Evolutionary conservation across 2,113 vertebrate species (phyloP).

Genomic region (Apodemus speciosus): DNA sequence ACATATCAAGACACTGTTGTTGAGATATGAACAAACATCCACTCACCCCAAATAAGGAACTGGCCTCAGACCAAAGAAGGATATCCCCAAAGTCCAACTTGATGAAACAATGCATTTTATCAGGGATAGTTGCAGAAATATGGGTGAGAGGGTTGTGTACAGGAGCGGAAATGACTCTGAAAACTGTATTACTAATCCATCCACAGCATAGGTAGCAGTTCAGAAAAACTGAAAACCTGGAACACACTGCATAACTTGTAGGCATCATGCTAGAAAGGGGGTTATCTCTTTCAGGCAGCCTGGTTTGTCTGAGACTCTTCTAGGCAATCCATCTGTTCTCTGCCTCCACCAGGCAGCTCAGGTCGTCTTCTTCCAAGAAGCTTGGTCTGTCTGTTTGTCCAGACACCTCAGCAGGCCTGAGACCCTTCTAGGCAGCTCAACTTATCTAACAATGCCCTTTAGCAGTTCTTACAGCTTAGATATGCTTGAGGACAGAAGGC

Average conservation of each 20-base stretch:
- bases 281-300: not conserved
- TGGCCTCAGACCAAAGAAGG: not conserved
- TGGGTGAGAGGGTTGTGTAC: not conserved
- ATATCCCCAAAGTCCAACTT: not conserved
- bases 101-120: not conserved
- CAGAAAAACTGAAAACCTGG: not conserved
- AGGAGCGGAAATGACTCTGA: not conserved
- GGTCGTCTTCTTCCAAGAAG: not conserved
- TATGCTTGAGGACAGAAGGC: not conserved
- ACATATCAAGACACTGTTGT: not conserved
- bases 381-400: not conserved
- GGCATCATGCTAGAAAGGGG: not conserved
- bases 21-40: not conserved
- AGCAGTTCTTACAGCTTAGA: not conserved
- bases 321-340: not conserved
- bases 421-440: not conserved
- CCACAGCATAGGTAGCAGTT: not conserved
- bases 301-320: not conserved
- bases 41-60: not conserved
- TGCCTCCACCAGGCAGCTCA: not conserved
- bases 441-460: not conserved
- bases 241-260: not conserved
- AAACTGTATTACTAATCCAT: not conserved
- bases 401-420: not conserved
- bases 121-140: not conserved